phyloP scores from a whole-genome alignment of 2,113 vertebrate genomes.

The Trematocara variabile region DNA sequence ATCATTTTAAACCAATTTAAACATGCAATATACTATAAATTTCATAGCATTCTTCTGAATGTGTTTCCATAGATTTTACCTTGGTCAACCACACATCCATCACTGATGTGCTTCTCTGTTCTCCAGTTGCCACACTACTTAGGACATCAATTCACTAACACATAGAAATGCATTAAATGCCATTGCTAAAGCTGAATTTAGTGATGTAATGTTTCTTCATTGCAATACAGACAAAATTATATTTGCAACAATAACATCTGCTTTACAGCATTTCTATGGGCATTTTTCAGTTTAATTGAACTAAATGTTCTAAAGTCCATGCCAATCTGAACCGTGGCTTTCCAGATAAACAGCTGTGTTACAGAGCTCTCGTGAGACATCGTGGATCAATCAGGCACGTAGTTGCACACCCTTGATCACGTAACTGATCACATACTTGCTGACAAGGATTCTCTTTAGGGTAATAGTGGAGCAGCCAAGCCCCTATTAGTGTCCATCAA shows the following conservation, averaged over 20 bases:
- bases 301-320: neutral
- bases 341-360: neutral
- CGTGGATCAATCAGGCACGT: conserved; percentile 15
- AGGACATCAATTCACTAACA: neutral
- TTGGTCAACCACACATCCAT: neutral
- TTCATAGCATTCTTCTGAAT: neutral
- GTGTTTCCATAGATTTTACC: neutral
- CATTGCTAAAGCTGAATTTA: neutral
- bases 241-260: neutral
- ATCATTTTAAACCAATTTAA: neutral
- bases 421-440: conserved; percentile 34
- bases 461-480: conserved; percentile 41
- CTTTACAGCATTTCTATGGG: neutral
- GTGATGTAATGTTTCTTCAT: neutral
- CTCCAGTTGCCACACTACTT: neutral
- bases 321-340: neutral
- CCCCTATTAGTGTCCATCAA: conserved; percentile 67
- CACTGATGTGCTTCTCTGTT: neutral
- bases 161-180: neutral
- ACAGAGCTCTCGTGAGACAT: neutral
- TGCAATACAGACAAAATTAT: neutral
- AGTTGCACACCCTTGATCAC: conserved; percentile 23
- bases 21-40: accelerated
- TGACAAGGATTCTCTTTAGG: conserved; percentile 52
- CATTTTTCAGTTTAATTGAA: neutral